Percentiles rank a stretch among this genome's conserved stretches.
These are phyloP conservation scores for Carposina sasakii DNA, from an alignment of 1,140 invertebrate genomes.

Conservation along the genomic window DNA sequence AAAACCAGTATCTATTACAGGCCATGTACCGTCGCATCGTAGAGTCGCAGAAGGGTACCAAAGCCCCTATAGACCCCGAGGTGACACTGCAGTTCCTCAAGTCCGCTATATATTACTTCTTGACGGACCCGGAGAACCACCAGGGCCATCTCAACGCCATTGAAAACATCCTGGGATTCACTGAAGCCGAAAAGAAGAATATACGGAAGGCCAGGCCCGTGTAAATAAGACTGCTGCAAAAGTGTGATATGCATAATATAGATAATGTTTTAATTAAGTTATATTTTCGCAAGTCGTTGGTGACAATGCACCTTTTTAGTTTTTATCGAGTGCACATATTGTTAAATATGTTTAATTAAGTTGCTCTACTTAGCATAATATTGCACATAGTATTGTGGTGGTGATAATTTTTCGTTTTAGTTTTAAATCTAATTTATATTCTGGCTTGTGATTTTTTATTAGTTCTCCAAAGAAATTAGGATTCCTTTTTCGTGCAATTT, in stretches of 20 bases:
- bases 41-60: slow-evolving; percentile 78
- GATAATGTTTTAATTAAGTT: slow-evolving; percentile 24
- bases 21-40: slow-evolving; percentile 87
- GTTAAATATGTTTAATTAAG: slow-evolving; percentile 15
- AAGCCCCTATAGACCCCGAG: slow-evolving; percentile 84
- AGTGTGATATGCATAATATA: slow-evolving; percentile 50
- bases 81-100: slow-evolving; percentile 91
- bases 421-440: slow-evolving; percentile 52
- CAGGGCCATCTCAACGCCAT: slow-evolving; percentile 88
- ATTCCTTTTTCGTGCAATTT: slow-evolving; percentile 62
- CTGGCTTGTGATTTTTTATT: slow-evolving; percentile 54
- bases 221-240: slow-evolving; percentile 54
- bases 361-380: slow-evolving; percentile 26
- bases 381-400: slow-evolving; percentile 35
- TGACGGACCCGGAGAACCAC: slow-evolving; percentile 89
- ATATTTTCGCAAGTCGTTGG: slow-evolving; percentile 44
- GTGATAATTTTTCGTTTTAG: slow-evolving; percentile 28
- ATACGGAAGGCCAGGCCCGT: slow-evolving; percentile 78
- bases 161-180: slow-evolving; percentile 88
- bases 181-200: slow-evolving; percentile 81
- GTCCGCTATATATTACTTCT: slow-evolving; percentile 91
- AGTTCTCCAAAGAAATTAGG: slow-evolving; percentile 55
- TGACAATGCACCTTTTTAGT: slow-evolving; percentile 25
- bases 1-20: slow-evolving; percentile 74
- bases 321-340: slow-evolving; percentile 33